Evolutionary conservation across 1,140 invertebrate species (phyloP).

Genomic region (Physella acuta): DNA sequence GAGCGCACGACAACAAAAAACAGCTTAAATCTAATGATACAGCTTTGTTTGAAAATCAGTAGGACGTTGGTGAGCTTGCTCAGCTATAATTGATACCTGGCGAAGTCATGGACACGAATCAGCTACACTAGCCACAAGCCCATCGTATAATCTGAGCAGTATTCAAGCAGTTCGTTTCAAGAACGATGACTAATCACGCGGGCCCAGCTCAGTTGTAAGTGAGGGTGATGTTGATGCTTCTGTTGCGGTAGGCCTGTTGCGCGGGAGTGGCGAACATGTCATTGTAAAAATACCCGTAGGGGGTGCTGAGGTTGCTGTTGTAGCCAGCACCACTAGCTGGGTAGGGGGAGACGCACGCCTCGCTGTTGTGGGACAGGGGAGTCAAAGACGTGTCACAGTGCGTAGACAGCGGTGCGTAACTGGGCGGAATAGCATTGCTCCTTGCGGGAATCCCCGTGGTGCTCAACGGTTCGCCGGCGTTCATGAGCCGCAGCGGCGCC

Average conservation of each 20-base stretch:
- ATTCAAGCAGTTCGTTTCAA: too few relatives aligned
- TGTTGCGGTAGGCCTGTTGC: conserved; percentile 43
- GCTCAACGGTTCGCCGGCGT: not conserved
- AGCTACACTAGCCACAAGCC: too few relatives aligned
- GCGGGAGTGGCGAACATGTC: conserved; percentile 5
- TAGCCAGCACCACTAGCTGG: not conserved
- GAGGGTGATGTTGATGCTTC: conserved; percentile 55
- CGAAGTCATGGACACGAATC: too few relatives aligned
- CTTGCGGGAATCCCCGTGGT: not conserved
- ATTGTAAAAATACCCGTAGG: conserved; percentile 11
- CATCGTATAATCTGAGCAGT: too few relatives aligned
- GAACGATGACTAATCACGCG: not conserved
- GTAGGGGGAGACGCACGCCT: conserved; percentile 1
- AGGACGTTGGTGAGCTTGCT: too few relatives aligned
- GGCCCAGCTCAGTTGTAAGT: conserved; percentile 44
- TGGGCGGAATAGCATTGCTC: not conserved
- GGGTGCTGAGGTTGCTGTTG: not conserved
- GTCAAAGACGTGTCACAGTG: conserved; percentile 19
- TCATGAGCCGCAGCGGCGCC: not conserved
- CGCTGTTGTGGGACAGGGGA: not conserved
- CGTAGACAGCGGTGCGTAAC: conserved; percentile 1
- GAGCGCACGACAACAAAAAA: too few relatives aligned
- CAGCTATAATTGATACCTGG: too few relatives aligned
- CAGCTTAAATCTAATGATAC: too few relatives aligned
- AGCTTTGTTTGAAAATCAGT: too few relatives aligned